Conservation (phyloP, 35 echinoderm and acorn worm species). For the Amphiura filiformis region DNA sequence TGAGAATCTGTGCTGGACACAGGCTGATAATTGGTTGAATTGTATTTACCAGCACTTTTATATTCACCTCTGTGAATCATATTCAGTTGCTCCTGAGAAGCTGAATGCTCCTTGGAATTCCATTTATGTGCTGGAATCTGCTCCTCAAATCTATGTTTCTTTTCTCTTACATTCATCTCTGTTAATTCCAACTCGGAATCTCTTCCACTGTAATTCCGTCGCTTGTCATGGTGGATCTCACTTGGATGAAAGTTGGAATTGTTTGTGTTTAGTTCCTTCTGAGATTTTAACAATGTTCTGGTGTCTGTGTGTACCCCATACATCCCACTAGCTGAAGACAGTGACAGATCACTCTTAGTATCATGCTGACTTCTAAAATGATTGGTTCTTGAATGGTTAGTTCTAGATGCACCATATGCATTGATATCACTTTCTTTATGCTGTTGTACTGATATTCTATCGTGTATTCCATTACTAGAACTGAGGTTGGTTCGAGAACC, state of each 20-base stretch:
- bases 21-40: not conserved
- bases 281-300: not conserved
- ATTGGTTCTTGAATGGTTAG: not conserved
- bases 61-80: not conserved
- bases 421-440: too few relatives aligned
- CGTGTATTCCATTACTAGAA: too few relatives aligned
- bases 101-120: conserved; percentile 21
- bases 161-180: not conserved
- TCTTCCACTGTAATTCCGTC: not conserved
- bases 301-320: too few relatives aligned
- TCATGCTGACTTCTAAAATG: not conserved
- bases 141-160: not conserved
- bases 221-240: not conserved
- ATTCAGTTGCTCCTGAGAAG: conserved; percentile 24
- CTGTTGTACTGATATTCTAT: too few relatives aligned
- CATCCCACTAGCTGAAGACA: not conserved
- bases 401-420: too few relatives aligned
- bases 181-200: not conserved
- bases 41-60: not conserved
- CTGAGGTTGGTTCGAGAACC: too few relatives aligned
- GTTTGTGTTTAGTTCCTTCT: not conserved
- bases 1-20: not conserved
- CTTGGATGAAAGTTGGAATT: not conserved
- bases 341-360: not conserved
- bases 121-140: not conserved